A percentile compares a stretch with the other conserved stretches of the same genome.
Conservation (phyloP, 2,113 vertebrate species). For the Ceyx margarethae region DNA sequence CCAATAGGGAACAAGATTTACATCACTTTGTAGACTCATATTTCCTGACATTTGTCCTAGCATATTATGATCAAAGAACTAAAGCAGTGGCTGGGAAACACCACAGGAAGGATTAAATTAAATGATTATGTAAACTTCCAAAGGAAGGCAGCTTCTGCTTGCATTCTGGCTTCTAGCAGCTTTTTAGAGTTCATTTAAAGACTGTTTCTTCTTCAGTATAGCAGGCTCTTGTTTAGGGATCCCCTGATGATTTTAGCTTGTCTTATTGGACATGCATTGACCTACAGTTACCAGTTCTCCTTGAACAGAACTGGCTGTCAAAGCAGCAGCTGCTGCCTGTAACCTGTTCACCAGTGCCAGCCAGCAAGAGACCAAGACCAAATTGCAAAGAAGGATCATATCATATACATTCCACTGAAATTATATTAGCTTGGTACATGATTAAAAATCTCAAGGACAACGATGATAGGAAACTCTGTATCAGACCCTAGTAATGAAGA, state of each 20-base stretch:
- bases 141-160: constrained; percentile 32
- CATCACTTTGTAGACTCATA: constrained; percentile 61
- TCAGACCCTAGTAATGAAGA: not conserved
- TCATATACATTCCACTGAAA: not conserved
- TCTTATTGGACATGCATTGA: constrained; percentile 12
- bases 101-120: constrained; percentile 53
- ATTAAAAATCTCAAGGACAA: not conserved
- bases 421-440: not conserved
- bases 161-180: constrained; percentile 15
- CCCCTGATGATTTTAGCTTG: constrained; percentile 7
- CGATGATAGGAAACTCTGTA: not conserved
- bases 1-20: constrained; percentile 57
- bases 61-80: constrained; percentile 66
- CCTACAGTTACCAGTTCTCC: not conserved
- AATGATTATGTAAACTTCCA: constrained; percentile 69
- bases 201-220: constrained; percentile 1
- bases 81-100: constrained; percentile 44
- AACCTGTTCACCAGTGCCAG: not conserved
- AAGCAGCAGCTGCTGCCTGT: constrained; percentile 10
- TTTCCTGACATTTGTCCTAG: constrained; percentile 74
- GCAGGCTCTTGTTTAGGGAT: constrained; percentile 18
- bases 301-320: constrained; percentile 6
- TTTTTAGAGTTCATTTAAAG: constrained; percentile 17
- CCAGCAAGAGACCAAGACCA: not conserved
- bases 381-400: not conserved